A percentile compares a stretch with the other conserved stretches of the same genome.
Conservation (phyloP, 1,140 invertebrate species). For the Lysiphlebus fabarum region DNA sequence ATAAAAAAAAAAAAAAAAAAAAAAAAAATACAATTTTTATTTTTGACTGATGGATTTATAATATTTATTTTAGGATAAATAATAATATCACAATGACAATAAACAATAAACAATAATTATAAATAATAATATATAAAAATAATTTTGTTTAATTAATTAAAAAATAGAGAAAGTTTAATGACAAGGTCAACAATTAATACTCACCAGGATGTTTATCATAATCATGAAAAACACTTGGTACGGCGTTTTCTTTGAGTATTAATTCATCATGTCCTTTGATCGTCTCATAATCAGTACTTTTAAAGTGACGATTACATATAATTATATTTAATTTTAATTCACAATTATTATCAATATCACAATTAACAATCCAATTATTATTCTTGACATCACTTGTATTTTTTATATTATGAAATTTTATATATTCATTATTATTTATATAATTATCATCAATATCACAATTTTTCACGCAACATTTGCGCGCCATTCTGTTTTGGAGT, state of each 20-base stretch:
- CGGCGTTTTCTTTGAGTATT: conserved; percentile 53
- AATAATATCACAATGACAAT: too few species aligned
- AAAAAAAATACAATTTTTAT: too few species aligned
- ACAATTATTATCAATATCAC: conserved; percentile 51
- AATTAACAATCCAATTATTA: conserved; percentile 54
- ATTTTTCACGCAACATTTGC: conserved; percentile 48
- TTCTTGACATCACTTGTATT: conserved; percentile 46
- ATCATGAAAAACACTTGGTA: conserved; percentile 53
- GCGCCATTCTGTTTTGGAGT: conserved; percentile 39
- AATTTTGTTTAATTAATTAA: too few species aligned
- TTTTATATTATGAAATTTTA: conserved; percentile 60
- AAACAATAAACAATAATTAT: too few species aligned
- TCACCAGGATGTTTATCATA: conserved; percentile 46
- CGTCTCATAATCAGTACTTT: conserved; percentile 61
- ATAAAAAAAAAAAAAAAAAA: too few species aligned
- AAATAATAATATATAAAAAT: too few species aligned
- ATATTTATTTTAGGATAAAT: too few species aligned
- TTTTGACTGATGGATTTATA: too few species aligned
- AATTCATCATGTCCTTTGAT: conserved; percentile 60
- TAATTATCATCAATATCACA: conserved; percentile 42
- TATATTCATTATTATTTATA: conserved; percentile 49
- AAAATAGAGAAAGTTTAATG: too few species aligned
- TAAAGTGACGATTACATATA: conserved; percentile 64
- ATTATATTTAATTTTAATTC: conserved; percentile 58
- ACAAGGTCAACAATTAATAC: conserved; percentile 5